These are phyloP conservation scores for Campylorhamphus procurvoides DNA, from an alignment of 2,113 vertebrate genomes.

Conservation along the genomic window DNA sequence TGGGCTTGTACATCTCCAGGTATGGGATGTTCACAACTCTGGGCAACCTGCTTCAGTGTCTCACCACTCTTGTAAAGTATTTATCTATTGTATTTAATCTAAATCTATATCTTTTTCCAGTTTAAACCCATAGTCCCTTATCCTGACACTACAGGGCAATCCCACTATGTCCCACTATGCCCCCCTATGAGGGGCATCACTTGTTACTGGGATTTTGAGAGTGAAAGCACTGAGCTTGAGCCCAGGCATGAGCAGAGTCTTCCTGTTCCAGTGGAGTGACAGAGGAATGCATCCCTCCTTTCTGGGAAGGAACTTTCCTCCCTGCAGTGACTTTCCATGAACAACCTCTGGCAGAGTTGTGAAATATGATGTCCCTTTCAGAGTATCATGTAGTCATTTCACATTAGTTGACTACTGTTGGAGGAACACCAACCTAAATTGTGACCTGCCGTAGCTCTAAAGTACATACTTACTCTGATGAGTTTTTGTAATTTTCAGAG, in stretches of 20 bases:
- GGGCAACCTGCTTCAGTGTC: not conserved
- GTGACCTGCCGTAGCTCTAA: not conserved
- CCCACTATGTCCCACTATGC: no score
- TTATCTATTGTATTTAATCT: not conserved
- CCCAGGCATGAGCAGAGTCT: not conserved
- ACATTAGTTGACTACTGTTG: not conserved
- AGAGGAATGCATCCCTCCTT: not conserved
- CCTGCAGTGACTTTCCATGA: not conserved
- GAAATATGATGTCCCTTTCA: not conserved
- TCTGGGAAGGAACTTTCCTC: not conserved
- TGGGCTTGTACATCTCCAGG: not conserved
- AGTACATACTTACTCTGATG: not conserved
- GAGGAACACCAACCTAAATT: not conserved
- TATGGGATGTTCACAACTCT: fast-evolving
- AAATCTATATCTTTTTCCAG: not conserved
- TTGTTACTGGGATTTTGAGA: not conserved
- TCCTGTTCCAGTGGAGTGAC: not conserved
- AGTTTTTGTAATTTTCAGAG: not conserved
- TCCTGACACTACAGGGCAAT: not conserved
- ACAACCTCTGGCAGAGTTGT: not conserved
- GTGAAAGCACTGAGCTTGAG: not conserved
- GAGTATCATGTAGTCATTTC: not conserved
- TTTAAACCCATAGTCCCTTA: not conserved
- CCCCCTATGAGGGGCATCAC: not conserved
- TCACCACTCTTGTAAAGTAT: not conserved